These are phyloP conservation scores for Grapholita molesta DNA, from an alignment of 1,140 invertebrate genomes.

Conservation along the genomic window DNA sequence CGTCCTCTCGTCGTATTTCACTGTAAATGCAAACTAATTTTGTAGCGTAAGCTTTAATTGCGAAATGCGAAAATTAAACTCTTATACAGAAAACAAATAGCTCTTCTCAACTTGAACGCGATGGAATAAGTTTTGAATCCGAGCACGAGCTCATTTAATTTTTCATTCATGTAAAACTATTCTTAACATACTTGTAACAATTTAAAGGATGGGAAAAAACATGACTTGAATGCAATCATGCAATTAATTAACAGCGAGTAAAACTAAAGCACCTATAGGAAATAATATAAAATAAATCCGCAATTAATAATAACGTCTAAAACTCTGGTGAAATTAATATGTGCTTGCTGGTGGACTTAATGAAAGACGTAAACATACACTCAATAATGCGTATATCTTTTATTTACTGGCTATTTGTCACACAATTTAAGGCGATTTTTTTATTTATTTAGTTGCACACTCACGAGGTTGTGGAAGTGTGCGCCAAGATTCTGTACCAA, in stretches of 20 bases:
- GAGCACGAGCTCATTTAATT: not conserved
- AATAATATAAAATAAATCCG: not conserved
- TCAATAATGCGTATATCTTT: no score
- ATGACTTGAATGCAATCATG: not conserved
- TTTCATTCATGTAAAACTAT: not conserved
- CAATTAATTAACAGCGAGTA: not conserved
- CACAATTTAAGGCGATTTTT: not conserved
- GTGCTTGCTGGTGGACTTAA: not conserved
- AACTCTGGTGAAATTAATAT: no score
- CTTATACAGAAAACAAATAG: not conserved
- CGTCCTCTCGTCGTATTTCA: not conserved
- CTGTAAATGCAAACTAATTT: not conserved
- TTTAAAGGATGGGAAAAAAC: no score
- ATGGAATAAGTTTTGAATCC: not conserved
- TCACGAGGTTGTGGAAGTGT: constrained; percentile 97
- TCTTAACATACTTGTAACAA: not conserved
- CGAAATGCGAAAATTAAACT: not conserved
- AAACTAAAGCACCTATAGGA: not conserved
- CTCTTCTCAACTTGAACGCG: not conserved
- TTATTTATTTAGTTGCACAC: constrained; percentile 87
- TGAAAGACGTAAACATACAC: no score
- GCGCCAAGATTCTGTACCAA: constrained; percentile 97
- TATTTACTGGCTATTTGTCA: no score
- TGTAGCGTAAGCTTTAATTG: not conserved
- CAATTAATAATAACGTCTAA: not conserved